phyloP scores from a whole-genome alignment of 2,888 invertebrate species.

The Eugnorisma glareosa region DNA sequence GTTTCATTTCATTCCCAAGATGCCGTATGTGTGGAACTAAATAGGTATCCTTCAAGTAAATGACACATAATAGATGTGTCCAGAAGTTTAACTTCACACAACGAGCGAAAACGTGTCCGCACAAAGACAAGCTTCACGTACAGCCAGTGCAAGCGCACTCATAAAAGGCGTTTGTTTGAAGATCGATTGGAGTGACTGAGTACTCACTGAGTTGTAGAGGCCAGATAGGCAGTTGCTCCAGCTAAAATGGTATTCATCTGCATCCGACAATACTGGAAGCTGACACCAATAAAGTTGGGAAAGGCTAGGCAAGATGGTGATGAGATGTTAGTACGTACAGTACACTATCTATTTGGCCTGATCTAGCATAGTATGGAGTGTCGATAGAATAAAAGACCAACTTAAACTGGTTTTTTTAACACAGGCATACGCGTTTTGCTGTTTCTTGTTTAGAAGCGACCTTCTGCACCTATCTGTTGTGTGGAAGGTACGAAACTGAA shows the following conservation, averaged over 20 bases:
- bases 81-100: background rate
- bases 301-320: background rate
- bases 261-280: background rate
- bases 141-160: background rate
- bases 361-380: background rate
- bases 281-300: background rate
- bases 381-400: background rate
- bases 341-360: background rate
- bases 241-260: too few species aligned
- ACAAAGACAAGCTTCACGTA: background rate
- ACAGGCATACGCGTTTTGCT: background rate
- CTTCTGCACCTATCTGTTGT: background rate
- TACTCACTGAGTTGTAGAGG: background rate
- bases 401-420: background rate
- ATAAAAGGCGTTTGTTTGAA: background rate
- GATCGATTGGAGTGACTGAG: background rate
- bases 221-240: background rate
- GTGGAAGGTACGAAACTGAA: slow-evolving; percentile 6
- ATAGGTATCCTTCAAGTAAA: slow-evolving; percentile 4
- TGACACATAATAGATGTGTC: background rate
- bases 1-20: slow-evolving; percentile 48
- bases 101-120: background rate
- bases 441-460: background rate
- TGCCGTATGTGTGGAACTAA: slow-evolving; percentile 29
- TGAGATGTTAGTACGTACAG: background rate